phyloP scores from a whole-genome alignment of 2,888 invertebrate genomes.

The Autographa pulchrina region DNA sequence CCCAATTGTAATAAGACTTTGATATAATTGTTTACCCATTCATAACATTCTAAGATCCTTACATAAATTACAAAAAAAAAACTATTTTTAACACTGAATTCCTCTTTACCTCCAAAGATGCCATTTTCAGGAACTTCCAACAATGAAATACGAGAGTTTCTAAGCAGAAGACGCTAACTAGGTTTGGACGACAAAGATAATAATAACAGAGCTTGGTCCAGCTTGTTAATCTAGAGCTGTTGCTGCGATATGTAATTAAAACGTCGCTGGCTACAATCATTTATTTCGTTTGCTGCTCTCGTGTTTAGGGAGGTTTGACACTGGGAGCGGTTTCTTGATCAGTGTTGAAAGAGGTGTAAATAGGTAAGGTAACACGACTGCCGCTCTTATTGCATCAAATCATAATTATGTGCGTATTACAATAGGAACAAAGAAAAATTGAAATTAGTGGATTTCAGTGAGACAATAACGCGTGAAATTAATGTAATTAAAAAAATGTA shows the following conservation, averaged over 20 bases:
- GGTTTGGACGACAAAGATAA: conserved; percentile 7
- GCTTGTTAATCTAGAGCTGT: conserved; percentile 16
- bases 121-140: neutral
- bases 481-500: too few species aligned
- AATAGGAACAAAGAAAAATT: too few species aligned
- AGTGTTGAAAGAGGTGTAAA: too few species aligned
- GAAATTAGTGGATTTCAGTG: too few species aligned
- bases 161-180: neutral
- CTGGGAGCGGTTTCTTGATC: neutral
- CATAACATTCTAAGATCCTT: too few species aligned
- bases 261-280: conserved; percentile 12
- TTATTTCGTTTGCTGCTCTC: conserved; percentile 13
- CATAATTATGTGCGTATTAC: too few species aligned
- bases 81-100: neutral
- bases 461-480: too few species aligned
- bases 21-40: too few species aligned
- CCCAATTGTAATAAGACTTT: too few species aligned
- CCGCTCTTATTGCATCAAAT: too few species aligned
- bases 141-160: neutral
- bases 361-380: too few species aligned
- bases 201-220: conserved; percentile 12
- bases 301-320: neutral
- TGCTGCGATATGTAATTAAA: conserved; percentile 25
- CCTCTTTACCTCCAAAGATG: neutral
- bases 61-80: too few species aligned